phyloP scores from a whole-genome alignment of 2,797 vertebrate species.

The Hydrolagus colliei region DNA sequence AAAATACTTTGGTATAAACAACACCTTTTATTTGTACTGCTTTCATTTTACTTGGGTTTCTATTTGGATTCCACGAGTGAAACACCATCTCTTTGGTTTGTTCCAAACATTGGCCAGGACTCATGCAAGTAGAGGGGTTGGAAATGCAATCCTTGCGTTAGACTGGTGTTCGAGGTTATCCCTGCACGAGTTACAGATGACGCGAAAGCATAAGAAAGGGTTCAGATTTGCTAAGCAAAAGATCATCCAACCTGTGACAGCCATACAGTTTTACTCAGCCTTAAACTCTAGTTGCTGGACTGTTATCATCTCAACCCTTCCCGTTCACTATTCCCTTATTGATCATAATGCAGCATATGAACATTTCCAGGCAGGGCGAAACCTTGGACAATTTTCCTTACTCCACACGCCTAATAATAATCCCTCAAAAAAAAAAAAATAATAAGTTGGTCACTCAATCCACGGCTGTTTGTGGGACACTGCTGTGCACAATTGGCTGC shows the following conservation, averaged over 20 bases:
- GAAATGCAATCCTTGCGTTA: background rate
- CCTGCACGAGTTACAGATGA: background rate
- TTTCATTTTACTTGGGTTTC: constrained; percentile 30
- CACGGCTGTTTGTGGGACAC: no score
- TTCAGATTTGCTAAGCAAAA: background rate
- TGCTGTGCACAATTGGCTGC: no score
- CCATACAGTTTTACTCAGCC: background rate
- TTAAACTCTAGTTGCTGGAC: background rate
- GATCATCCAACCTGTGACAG: background rate
- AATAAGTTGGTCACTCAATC: no score
- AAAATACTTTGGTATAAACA: constrained; percentile 41
- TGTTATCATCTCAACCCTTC: no score
- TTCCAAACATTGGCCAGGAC: background rate
- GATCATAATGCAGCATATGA: no score
- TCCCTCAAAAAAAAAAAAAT: no score
- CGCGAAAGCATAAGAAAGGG: no score
- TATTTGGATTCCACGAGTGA: background rate
- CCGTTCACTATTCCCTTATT: no score
- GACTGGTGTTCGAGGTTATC: background rate
- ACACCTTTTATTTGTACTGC: constrained; percentile 36
- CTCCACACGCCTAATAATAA: no score
- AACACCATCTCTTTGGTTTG: background rate
- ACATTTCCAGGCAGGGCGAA: no score
- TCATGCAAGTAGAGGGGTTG: background rate
- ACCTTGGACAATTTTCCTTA: no score